Conservation (phyloP, 2,888 invertebrate genomes). For the Sesamia inferens region DNA sequence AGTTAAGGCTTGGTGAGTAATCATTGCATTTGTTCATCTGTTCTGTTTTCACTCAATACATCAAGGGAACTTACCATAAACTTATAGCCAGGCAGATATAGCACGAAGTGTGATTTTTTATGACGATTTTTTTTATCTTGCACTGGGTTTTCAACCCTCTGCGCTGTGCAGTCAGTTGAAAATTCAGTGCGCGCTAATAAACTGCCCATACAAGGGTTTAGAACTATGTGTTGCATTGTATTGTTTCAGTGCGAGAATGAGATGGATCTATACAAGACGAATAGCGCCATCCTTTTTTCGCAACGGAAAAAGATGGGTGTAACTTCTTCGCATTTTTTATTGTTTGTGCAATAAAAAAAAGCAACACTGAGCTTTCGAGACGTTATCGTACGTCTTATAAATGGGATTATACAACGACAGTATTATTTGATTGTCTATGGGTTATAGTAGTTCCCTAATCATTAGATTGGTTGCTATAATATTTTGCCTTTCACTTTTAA, state of each 20-base stretch:
- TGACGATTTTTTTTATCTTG: neutral
- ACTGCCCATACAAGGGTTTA: neutral
- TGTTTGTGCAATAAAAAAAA: neutral
- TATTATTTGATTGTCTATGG: neutral
- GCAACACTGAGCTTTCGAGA: neutral
- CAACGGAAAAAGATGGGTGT: constrained; percentile 18
- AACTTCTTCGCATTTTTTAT: neutral
- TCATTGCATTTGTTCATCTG: constrained; percentile 33
- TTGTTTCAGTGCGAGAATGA: constrained; percentile 38
- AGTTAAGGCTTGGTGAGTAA: constrained; percentile 86
- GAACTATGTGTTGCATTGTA: constrained; percentile 33
- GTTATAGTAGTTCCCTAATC: constrained; percentile 30
- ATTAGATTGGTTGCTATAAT: constrained; percentile 30
- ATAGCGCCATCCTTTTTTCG: constrained; percentile 35
- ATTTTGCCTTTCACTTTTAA: constrained; percentile 16
- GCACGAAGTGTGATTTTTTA: neutral
- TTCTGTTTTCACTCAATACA: constrained; percentile 14
- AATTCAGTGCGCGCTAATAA: neutral
- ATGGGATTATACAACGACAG: neutral
- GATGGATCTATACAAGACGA: constrained; percentile 26
- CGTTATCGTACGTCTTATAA: neutral
- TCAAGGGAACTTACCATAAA: constrained; percentile 24
- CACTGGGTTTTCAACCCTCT: neutral
- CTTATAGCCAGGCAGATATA: neutral
- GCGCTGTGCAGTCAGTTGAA: neutral